Evolutionary conservation across 2,888 invertebrate species (phyloP), one percentile per base, ranked within the genome.

Genomic region (Anticlea derivata): DNA sequence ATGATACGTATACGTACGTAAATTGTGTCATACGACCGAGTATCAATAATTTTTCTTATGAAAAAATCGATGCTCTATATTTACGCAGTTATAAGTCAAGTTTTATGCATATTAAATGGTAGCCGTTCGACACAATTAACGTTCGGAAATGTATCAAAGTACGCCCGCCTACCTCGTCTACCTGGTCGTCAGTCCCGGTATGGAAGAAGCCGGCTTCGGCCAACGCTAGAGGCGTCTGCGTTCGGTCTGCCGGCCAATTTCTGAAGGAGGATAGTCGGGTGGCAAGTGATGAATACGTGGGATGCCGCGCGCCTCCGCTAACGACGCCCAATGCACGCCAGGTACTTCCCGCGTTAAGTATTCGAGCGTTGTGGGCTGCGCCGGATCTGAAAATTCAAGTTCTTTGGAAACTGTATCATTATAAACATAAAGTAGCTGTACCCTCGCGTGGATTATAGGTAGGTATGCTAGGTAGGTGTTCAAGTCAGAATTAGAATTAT

Each of bases 201-300:
- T 97, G 98, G 79, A 95, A 98, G 82, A 98, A 97, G 2, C 98
- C 98, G 11, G 98, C 97, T 46, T 94, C 94, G 0, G 97, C 95
- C 47, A 98, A 82, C 5, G 93, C 91, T 52, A 94, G 92, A 0
- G 97, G 96, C 0, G 93, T 94, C 80, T 97, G 97, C 12, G 93
- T 92, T 11, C 95, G 89, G 51, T 93, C 88, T 1, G 92, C 90
- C 0, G 97, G 96, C 98, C 98, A 98, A 48, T 89, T 85, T 37
- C 79, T 80, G 78, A 94, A 97, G 1, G 96, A 94, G 26, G 92
- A 90, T 29, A 96, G 75, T 22, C 97, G 91, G 0, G 78, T 72
- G 50, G 95, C 95, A 5, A 94, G 81, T 0, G 95, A 94, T 0
- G 95, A 92, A 74, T 92, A 94, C 61, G 93, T 92, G 0, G 94